Evolutionary conservation across 2,113 vertebrate genomes (phyloP), one percentile per base, ranked within the genome.

Genomic region (Urocolius indicus): DNA sequence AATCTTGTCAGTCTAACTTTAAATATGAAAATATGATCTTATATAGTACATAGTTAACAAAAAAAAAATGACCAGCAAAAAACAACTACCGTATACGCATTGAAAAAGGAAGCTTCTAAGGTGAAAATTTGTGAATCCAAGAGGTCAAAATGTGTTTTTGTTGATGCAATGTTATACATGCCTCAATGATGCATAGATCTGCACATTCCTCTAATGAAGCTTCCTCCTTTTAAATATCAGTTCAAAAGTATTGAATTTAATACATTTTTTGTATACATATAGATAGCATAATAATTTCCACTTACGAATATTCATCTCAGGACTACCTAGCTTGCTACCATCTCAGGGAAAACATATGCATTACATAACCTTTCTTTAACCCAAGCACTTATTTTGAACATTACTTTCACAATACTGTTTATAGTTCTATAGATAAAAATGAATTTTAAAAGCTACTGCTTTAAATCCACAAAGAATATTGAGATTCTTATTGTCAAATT

Each of bases 61-160:
- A 76, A 81, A 2, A 2, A 2, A 32, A 41, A 13, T 1, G 26
- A 75, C 2, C 1, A 18, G 8, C 30, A 23, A 32, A 22, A 10
- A 13, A 43, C 12, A 51, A 38, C 15, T 17, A 23, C 3, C 7
- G 6, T 12, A 3, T 1, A 12, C 15, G 45, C 1, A 12, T 15
- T 27, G 19, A 43, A 58, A 63, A 52, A 10, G 2, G 0, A 48
- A 66, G 6, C 9, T 45, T 52, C 54, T 30, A 62, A 82, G 6
- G 11, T 63, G 32, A 84, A 4, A 8, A 46, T 3, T 49, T 80
- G 3, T 41, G 26, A 48, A 3, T 58, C 13, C 9, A 38, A 8
- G 6, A 43, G 65, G 18, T n/a, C 12, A 45, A 21, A 48, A 10
- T 16, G 1, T 38, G n/a, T 67, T 90, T 87, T 54, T 36, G n/a